Evolutionary conservation across 2,113 vertebrate genomes (phyloP).

Genomic region (Xyliphius kryptos): DNA sequence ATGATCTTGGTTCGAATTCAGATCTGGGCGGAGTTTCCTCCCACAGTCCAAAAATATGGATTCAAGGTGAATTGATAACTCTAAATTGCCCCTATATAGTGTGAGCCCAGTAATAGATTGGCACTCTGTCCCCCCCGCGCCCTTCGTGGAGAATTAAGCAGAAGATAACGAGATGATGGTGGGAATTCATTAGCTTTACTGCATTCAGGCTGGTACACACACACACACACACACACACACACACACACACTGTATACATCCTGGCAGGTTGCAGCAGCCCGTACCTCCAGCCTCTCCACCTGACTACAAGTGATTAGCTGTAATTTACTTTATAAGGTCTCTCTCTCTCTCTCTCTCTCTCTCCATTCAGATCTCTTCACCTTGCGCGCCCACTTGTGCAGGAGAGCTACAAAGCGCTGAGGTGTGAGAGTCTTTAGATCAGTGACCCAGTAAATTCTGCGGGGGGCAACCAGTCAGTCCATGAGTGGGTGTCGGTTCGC

Average conservation of each 20-base stretch:
- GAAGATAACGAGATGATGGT: too few species aligned
- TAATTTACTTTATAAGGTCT: background rate
- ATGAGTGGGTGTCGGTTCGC: constrained; percentile 7
- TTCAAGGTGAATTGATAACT: too few species aligned
- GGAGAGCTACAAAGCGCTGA: constrained; percentile 3
- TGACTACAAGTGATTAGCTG: background rate
- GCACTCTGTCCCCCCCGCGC: too few species aligned
- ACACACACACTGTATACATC: background rate
- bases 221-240: too few species aligned
- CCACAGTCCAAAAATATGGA: too few species aligned
- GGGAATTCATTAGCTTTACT: too few species aligned
- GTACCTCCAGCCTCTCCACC: background rate
- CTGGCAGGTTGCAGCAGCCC: background rate
- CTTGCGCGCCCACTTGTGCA: background rate
- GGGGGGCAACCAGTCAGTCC: constrained; percentile 5
- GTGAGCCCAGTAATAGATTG: too few species aligned
- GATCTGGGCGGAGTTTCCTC: too few species aligned
- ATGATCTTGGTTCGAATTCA: too few species aligned
- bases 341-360: background rate
- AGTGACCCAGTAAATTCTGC: constrained; percentile 40
- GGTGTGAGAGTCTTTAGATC: constrained; percentile 36
- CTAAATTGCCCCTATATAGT: too few species aligned
- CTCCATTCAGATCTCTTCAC: constrained; percentile 6
- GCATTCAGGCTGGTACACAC: too few species aligned
- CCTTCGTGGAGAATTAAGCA: too few species aligned